These are phyloP conservation scores for Epizoanthus stellaris DNA, from an alignment of 92 coral and sea anemone genomes.

Conservation along the genomic window DNA sequence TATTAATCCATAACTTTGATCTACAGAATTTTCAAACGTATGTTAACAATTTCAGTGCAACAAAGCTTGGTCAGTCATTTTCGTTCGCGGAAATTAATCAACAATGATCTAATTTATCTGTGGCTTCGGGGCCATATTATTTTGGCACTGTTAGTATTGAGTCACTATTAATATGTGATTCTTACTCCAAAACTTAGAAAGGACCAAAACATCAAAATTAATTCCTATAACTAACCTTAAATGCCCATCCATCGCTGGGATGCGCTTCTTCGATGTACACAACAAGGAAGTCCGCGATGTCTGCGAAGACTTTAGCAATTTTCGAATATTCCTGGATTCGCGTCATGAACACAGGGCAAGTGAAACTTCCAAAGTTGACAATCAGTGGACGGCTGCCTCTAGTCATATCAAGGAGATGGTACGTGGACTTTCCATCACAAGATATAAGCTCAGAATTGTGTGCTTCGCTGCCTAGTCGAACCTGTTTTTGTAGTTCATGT, in stretches of 20 bases:
- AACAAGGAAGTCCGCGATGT: slow-evolving; percentile 66
- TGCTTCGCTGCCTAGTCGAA: slow-evolving; percentile 51
- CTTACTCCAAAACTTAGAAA: no score
- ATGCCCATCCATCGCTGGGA: slow-evolving; percentile 74
- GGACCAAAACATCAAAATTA: no score
- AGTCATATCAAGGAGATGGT: slow-evolving; percentile 63
- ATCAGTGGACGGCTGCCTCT: slow-evolving; percentile 58
- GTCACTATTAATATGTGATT: no score
- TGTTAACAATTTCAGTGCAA: no score
- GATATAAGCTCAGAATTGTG: slow-evolving; percentile 68
- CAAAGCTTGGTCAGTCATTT: no score
- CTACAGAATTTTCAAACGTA: no score
- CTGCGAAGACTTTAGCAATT: slow-evolving; percentile 46
- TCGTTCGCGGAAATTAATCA: no score
- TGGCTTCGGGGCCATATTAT: no score
- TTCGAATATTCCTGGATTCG: slow-evolving; percentile 50
- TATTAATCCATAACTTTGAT: no score
- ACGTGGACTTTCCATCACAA: slow-evolving; percentile 43
- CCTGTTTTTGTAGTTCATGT: slow-evolving; percentile 62
- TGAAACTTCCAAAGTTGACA: slow-evolving; percentile 69
- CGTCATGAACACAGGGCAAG: slow-evolving; percentile 70
- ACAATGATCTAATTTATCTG: no score
- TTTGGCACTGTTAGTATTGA: no score
- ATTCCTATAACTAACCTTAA: slow-evolving; percentile 37
- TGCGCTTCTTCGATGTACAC: slow-evolving; percentile 78